Base-by-base conservation (phyloP, 2,888 invertebrate genomes). In the Erynnis tages region DNA sequence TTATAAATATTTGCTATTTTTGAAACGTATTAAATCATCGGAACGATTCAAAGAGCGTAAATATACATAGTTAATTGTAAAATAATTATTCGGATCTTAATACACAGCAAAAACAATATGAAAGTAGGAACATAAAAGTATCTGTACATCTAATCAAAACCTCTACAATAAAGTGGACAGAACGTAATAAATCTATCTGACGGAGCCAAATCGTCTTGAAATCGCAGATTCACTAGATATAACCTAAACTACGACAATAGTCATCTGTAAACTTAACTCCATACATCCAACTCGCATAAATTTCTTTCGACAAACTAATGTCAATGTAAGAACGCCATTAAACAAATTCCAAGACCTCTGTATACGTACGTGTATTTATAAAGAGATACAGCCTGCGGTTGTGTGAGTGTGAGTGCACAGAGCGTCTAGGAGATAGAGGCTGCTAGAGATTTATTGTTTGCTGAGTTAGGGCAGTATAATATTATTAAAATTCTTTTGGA, bases 271-370 rank as follows among this genome's bases (percentile, higher is more conserved):
- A 84, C 76, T 86, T 81, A 85, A 86, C 85, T 82, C 87, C 85
- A 83, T 86, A 78, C 79, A 86, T 80, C 73, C 74, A 86, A 88
- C 76, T 86, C 84, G 67, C 88, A 89, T 89, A 88, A 88, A 88
- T 88, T 82, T 81, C 79, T 79, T 86, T 83, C 82, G 87, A 83
- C 86, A 85, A 86, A 89, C 88, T 88, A 87, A 88, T 88, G 88
- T 84, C 87, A 87, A 85, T 85, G 82, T 88, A 86, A 83, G 83
- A 84, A 85, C 82, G 84, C 84, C 81, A 85, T 88, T 87, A 85
- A 85, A 88, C 86, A 88, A 88, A 88, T 88, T 87, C 85, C 76
- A 65, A 78, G 76, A 77, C 74, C 75, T 71, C 66, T 67, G 69
- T 70, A 66, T 67, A 67, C 54, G 57, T 50, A 57, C 53, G 54